Base-by-base conservation (phyloP, 2,888 invertebrate genomes). In the Nasonia oneida region DNA sequence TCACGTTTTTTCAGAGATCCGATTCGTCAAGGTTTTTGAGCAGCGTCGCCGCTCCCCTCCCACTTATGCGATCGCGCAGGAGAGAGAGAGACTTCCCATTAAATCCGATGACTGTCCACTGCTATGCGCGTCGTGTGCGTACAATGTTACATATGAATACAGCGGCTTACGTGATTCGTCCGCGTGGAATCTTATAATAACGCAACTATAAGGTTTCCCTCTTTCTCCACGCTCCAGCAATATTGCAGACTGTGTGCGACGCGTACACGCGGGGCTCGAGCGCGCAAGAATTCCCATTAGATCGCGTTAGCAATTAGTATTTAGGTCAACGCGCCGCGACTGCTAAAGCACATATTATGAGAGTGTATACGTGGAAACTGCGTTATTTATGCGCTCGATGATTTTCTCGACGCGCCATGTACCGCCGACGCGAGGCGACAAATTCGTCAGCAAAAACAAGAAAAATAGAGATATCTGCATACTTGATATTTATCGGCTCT, bases 31-130 rank as follows among this genome's bases (percentile, higher is more conserved):
- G 85, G 77, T 67, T 82, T 64, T 82, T 73, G 37, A 57, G 57
- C 57, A 78, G 29, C 67, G 64, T 39, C 57, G 70, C 47, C 73
- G 75, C 75, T n/a, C 57, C 57, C 23, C 23, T 61, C 57, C 84
- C 73, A 75, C 53, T 80, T 73, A 57, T 47, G 15, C 47, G 50
- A 74, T 71, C 64, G n/a, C 53, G 29, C 29, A 50, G 77, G 37
- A 37, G 37, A 37, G 37, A 37, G 37, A 37, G 37, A 37, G 37
- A 37, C 37, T 81, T 84, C 57, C 84, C 82, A 87, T 87, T 87
- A 87, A 87, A 84, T 71, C 57, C 82, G 76, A 84, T 87, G 87
- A 87, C 87, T 84, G 82, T 84, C 74, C 67, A 42, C 67, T 73
- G 70, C 33, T 29, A 29, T 29, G 33, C 37, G 15, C 15, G 15